Base-by-base conservation (phyloP, 2,797 vertebrate genomes). In the Hozukius guyotensis region DNA sequence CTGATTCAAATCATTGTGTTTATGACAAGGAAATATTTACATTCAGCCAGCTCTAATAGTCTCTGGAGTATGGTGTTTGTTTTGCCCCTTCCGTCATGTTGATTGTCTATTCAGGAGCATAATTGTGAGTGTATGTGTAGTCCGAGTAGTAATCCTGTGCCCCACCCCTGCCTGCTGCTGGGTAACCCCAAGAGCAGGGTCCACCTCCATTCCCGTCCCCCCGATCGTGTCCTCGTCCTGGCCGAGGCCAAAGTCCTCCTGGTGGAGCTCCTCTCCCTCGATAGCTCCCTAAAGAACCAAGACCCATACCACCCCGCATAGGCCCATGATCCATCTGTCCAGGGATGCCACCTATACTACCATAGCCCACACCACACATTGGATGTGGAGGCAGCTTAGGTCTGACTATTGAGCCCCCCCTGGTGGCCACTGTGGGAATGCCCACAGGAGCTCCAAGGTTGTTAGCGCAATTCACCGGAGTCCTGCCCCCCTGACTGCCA, bases 1-100 rank as follows among this genome's bases (percentile, higher is more conserved):
- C 77, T 42, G 82, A 84, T 89, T 94, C 86, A 80, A 89, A 92
- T 94, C 89, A 89, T 86, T 87, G 92, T 77, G 83, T 94, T 95
- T 93, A 92, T 94, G 91, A 94, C 93, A 94, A 94, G 92, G 90
- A 93, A 94, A 93, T 96, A 96, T 96, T 68, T 96, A 96, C 95
- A 96, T 95, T 96, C 95, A 93, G 88, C 89, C 91, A 94, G 90
- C 85, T 92, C 83, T 80, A 82, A 72, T 75, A 91, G 94, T 96
- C 93, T 94, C 82, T 93, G 83, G 80, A 84, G 84, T 87, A 87
- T 80, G 84, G 70, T 67, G 25, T 77, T 86, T 67, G 72, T 73
- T 70, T 77, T 85, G 78, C 87, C 83, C 85, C 83, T 31, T 76
- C n/a, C 4, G 25, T 68, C 67, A 16, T 12, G 14, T 29, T 91